A percentile compares a stretch with the other conserved stretches of the same genome.
Evolutionary conservation across 2,113 vertebrate species (phyloP).

Genomic region (Melanerpes formicivorus): DNA sequence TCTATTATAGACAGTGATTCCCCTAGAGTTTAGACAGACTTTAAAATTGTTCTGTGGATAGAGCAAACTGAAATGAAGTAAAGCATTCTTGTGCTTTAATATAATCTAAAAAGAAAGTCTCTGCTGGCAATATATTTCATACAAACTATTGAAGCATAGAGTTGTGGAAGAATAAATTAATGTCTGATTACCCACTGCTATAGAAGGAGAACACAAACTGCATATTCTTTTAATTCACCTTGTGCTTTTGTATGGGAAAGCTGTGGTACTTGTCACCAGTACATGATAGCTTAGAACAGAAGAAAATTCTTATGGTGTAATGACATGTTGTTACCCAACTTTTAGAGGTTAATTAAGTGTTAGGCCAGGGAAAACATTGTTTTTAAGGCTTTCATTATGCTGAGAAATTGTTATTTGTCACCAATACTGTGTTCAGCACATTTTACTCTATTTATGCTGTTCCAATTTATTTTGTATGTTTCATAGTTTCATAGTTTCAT

Average conservation of each 20-base stretch:
- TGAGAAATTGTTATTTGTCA: neutral
- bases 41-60: neutral
- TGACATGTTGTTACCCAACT: neutral
- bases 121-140: neutral
- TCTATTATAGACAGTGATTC: neutral
- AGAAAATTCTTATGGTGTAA: neutral
- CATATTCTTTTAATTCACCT: neutral
- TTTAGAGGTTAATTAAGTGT: neutral
- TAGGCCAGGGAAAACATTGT: neutral
- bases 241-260: neutral
- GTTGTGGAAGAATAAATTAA: slow-evolving; percentile 5
- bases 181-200: slow-evolving; percentile 2
- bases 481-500: too few relatives aligned
- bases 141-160: neutral
- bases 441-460: neutral
- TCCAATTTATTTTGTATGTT: neutral
- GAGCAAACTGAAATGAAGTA: neutral
- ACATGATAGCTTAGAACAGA: neutral
- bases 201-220: neutral
- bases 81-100: neutral
- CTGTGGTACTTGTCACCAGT: neutral
- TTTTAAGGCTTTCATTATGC: neutral
- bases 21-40: neutral
- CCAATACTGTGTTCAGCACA: neutral
- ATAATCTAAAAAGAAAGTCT: neutral